Evolutionary conservation across 1,140 invertebrate genomes (phyloP).

Genomic region (Drosophila sp.): DNA sequence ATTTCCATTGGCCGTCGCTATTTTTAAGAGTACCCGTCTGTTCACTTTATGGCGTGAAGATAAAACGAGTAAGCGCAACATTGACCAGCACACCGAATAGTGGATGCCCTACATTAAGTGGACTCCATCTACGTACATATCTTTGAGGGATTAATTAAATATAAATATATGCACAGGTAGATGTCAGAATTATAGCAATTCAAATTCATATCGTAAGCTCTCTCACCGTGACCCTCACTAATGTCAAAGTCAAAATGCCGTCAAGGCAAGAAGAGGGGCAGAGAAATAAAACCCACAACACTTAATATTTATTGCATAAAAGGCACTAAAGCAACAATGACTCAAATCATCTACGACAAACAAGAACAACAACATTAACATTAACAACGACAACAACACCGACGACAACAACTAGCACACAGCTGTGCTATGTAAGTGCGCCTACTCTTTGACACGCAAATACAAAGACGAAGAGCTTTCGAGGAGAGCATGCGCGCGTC

Average conservation of each 20-base stretch:
- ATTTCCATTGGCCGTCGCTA: constrained; percentile 43
- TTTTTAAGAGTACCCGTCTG: constrained; percentile 35
- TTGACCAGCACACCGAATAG: neutral
- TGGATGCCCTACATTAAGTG: constrained; percentile 8
- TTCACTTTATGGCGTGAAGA: constrained; percentile 42
- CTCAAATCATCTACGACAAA: neutral
- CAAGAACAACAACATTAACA: constrained; percentile 21
- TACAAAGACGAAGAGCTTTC: constrained; percentile 45
- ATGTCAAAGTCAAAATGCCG: constrained; percentile 22
- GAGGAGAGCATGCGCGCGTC: constrained; percentile 53
- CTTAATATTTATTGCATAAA: constrained; percentile 73
- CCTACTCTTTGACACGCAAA: constrained; percentile 44
- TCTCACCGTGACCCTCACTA: constrained; percentile 8
- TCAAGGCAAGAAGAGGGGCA: neutral
- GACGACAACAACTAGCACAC: constrained; percentile 33
- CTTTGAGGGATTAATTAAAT: no score
- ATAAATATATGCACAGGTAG: no score
- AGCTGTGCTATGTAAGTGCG: constrained; percentile 35
- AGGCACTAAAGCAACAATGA: constrained; percentile 52
- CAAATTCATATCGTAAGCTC: neutral
- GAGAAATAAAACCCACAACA: constrained; percentile 20
- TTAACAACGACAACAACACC: constrained; percentile 17
- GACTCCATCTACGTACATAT: no score
- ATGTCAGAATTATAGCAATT: neutral
- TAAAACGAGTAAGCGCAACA: constrained; percentile 20